A percentile compares a stretch with the other conserved stretches of the same genome.
phyloP scores from a whole-genome alignment of 1,140 invertebrate genomes.

The Drosophila malerkotliana region DNA sequence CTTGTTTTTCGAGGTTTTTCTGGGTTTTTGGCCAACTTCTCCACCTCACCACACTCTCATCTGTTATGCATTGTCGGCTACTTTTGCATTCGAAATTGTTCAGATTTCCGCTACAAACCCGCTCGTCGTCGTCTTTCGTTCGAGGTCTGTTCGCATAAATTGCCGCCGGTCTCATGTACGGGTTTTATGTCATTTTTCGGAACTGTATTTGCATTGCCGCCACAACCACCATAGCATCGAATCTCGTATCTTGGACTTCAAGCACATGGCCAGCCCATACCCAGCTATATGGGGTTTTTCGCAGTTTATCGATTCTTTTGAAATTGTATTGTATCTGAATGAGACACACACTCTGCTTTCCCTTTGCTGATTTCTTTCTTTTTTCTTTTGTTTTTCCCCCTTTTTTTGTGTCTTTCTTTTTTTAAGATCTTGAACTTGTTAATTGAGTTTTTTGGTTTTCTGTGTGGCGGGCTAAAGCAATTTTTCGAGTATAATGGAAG shows the following conservation, averaged over 20 bases:
- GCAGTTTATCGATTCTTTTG: constrained; percentile 4
- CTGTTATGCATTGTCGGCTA: constrained; percentile 54
- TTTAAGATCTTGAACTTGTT: constrained; percentile 47
- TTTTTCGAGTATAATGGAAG: not conserved
- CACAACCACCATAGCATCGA: constrained; percentile 46
- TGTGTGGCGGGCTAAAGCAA: constrained; percentile 1
- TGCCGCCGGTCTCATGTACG: constrained; percentile 35
- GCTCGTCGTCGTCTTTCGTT: constrained; percentile 23
- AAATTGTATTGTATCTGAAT: constrained; percentile 36
- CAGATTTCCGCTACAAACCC: constrained; percentile 49
- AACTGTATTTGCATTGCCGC: constrained; percentile 56
- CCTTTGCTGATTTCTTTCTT: constrained; percentile 1
- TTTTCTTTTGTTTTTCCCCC: not conserved
- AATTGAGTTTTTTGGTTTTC: constrained; percentile 15
- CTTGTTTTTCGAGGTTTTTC: not conserved
- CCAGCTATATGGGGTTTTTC: constrained; percentile 13
- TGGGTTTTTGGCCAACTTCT: constrained; percentile 17
- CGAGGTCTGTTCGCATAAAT: constrained; percentile 59
- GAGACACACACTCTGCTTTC: not conserved
- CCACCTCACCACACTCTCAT: constrained; percentile 31
- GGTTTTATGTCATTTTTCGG: constrained; percentile 63
- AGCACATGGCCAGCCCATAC: constrained; percentile 43
- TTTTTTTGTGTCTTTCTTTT: not conserved
- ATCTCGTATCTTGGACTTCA: constrained; percentile 40
- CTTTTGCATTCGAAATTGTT: constrained; percentile 65